A percentile compares a stretch with the other conserved stretches of the same genome.
Conservation (phyloP, 2,797 vertebrate species). For the Oreortyx pictus region DNA sequence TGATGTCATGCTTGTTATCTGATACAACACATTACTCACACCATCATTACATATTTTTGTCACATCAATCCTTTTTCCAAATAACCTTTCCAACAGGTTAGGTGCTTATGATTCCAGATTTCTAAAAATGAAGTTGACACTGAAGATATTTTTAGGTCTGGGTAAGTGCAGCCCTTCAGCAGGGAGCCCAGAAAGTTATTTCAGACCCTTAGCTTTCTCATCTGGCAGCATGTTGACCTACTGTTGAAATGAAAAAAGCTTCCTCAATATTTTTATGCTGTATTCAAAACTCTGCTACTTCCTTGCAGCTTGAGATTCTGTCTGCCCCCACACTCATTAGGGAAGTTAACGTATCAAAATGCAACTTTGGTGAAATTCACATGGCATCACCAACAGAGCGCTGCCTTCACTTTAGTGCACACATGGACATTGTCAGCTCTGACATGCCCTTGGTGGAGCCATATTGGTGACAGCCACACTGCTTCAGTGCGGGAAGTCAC, state of each 20-base stretch:
- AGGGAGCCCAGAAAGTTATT: background rate
- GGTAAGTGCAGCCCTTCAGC: constrained; percentile 28
- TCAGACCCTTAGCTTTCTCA: background rate
- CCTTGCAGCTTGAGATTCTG: background rate
- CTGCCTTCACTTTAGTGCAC: background rate
- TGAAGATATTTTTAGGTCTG: constrained; percentile 25
- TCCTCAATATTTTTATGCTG: background rate
- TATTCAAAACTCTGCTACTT: background rate
- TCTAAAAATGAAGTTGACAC: constrained; percentile 29
- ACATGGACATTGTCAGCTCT: background rate
- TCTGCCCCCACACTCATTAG: background rate
- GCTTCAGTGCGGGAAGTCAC: background rate
- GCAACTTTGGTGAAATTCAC: background rate
- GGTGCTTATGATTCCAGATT: background rate
- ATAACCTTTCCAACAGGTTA: background rate
- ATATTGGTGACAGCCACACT: background rate
- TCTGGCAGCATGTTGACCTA: background rate
- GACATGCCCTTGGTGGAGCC: background rate
- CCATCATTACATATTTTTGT: background rate
- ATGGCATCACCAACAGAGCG: background rate
- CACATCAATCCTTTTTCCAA: background rate
- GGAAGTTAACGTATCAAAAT: background rate
- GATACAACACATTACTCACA: background rate
- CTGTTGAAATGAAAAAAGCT: background rate
- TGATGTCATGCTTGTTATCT: accelerated